A percentile compares a stretch with the other conserved stretches of the same genome.
Evolutionary conservation across 2,888 invertebrate species (phyloP).

Genomic region (Cryptocephalus moraei): DNA sequence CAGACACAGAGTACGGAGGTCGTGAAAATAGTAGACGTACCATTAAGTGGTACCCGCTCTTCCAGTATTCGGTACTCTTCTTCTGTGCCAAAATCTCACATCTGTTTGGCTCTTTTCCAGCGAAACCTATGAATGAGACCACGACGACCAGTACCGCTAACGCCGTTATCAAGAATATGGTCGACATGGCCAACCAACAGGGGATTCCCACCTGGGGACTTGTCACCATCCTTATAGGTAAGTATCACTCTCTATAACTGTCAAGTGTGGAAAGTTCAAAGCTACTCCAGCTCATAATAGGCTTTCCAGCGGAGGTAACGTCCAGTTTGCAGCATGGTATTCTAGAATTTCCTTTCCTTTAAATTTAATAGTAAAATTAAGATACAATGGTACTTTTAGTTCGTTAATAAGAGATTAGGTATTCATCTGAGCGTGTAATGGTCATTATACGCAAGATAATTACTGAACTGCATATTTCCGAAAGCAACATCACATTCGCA

Average conservation of each 20-base stretch:
- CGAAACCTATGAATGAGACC: constrained; percentile 12
- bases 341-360: too few species aligned
- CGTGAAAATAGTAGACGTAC: constrained; percentile 5
- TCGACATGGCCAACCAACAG: constrained; percentile 43
- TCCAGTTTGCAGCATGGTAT: too few species aligned
- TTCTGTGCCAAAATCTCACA: constrained; percentile 17
- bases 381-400: too few species aligned
- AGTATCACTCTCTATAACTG: constrained; percentile 15
- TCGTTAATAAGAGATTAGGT: too few species aligned
- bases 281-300: too few species aligned
- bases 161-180: constrained; percentile 4
- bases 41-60: constrained; percentile 19
- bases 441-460: too few species aligned
- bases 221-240: constrained; percentile 75
- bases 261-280: too few species aligned
- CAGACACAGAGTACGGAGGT: constrained; percentile 1
- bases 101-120: constrained; percentile 11
- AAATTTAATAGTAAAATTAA: too few species aligned
- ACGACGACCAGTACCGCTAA: constrained; percentile 4
- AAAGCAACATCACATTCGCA: too few species aligned
- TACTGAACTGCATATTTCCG: too few species aligned
- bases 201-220: constrained; percentile 79
- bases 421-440: too few species aligned
- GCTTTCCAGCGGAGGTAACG: too few species aligned
- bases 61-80: constrained; percentile 17